phyloP scores from a whole-genome alignment of 1,140 invertebrate species.

The Solen grandis region DNA sequence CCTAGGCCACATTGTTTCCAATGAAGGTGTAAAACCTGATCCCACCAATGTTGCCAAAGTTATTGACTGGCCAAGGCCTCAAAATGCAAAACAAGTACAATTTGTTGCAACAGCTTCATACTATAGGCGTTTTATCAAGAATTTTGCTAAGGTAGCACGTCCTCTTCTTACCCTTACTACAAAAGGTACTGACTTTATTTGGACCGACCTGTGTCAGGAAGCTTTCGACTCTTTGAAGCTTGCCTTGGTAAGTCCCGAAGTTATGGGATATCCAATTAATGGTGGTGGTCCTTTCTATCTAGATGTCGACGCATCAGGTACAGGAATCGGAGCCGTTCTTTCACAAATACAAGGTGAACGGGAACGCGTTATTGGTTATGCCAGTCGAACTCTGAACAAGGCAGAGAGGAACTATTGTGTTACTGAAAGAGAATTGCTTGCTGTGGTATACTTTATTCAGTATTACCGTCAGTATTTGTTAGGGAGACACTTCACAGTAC shows the following conservation, averaged over 20 bases:
- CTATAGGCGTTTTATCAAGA: constrained; percentile 27
- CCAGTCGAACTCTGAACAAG: constrained; percentile 52
- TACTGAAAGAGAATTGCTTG: constrained; percentile 63
- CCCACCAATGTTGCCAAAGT: constrained; percentile 8
- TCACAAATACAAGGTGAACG: constrained; percentile 62
- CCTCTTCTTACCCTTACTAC: constrained; percentile 42
- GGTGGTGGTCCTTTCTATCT: constrained; percentile 63
- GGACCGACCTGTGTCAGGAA: constrained; percentile 47
- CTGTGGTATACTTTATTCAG: constrained; percentile 45
- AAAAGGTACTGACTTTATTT: constrained; percentile 18
- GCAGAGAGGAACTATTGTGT: constrained; percentile 81
- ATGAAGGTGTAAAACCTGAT: constrained; percentile 28
- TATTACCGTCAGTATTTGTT: constrained; percentile 58
- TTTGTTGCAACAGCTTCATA: constrained; percentile 56
- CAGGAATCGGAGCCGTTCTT: constrained; percentile 67
- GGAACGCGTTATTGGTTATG: constrained; percentile 62
- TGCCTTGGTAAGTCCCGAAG: constrained; percentile 32
- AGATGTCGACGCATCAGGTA: constrained; percentile 62
- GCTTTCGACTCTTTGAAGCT: constrained; percentile 59
- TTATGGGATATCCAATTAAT: constrained; percentile 46
- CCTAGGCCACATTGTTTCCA: constrained; percentile 43
- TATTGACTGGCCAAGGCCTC: constrained; percentile 51
- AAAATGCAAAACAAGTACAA: constrained; percentile 36
- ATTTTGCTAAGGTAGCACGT: constrained; percentile 44
- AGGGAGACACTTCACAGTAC: constrained; percentile 54